phyloP scores from a whole-genome alignment of 1,140 invertebrate genomes.

The Megalonaias nervosa region DNA sequence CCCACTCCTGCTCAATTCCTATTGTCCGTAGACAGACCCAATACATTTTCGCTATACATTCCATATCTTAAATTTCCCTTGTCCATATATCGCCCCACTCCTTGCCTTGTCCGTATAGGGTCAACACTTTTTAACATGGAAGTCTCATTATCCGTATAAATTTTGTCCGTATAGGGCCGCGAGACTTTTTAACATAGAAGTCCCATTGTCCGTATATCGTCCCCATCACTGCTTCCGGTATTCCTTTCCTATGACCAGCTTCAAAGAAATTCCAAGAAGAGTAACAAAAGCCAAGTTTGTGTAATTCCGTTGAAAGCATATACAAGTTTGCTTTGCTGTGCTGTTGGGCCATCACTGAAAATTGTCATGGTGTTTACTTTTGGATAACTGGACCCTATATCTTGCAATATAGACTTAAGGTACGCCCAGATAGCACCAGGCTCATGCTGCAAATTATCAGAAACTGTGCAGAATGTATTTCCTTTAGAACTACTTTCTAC shows the following conservation, averaged over 20 bases:
- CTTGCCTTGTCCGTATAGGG: no score
- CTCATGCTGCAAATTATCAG: slow-evolving; percentile 30
- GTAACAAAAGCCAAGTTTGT: slow-evolving; percentile 18
- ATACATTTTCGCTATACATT: no score
- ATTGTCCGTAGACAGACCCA: no score
- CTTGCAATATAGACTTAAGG: slow-evolving; percentile 30
- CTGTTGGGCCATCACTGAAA: slow-evolving; percentile 38
- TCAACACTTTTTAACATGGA: no score
- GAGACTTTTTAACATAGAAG: no score
- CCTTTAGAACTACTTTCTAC: slow-evolving; percentile 6
- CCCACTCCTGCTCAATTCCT: no score
- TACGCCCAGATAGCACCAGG: slow-evolving; percentile 40
- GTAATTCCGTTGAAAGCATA: slow-evolving; percentile 26
- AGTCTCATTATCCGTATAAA: no score
- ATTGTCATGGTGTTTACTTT: slow-evolving; percentile 35
- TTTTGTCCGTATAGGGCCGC: no score
- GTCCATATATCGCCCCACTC: no score
- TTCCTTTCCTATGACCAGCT: slow-evolving; percentile 72
- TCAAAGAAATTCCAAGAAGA: slow-evolving; percentile 70
- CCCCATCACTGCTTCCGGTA: slow-evolving; percentile 48
- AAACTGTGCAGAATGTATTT: slow-evolving; percentile 28
- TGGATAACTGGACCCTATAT: slow-evolving; percentile 28
- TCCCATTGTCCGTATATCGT: no score
- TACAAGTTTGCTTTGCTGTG: slow-evolving; percentile 46
- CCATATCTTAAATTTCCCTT: no score